Evolutionary conservation across 2,797 vertebrate genomes (phyloP), one percentile per base, ranked within the genome.

Genomic region (Macropodus opercularis): DNA sequence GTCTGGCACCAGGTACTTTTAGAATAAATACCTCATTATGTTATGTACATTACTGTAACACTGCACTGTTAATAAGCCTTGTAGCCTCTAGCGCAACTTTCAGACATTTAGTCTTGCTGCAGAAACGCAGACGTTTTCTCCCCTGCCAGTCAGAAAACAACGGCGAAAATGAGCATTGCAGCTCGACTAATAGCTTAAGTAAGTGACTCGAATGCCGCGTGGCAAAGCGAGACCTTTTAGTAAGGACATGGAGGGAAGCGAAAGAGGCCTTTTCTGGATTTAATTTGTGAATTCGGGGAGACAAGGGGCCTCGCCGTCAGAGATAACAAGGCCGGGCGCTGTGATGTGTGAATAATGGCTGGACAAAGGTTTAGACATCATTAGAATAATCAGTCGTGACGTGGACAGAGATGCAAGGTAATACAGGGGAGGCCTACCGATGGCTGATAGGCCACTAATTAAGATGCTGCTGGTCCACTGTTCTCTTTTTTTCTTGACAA

Each of bases 371-470:
- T 86, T 79, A 80, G 74, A 83, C 69, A 77, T 87, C 84, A 90
- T 90, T 88, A 83, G 73, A 87, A 79, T 80, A 87, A 89, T 86
- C 83, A 83, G 77, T 66, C 55, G 50, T 71, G 80, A 84, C 75
- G 62, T 71, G 63, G 59, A 68, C 29, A 13, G 54, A 84, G 63
- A 81, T 74, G 71, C 66, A 52, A 18, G 1, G 51, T 34, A 61
- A 62, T 69, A 57, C 62, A 72, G 41, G 32, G 56, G 47, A 69
- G 65, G 49, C 56, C 36, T 39, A 61, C 57, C 60, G 57, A 71
- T 51, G 55, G 31, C 54, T 76, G 54, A 70, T 73, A 49, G 54
- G 35, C 17, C 21, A 29, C 50, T 80, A 79, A 82, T 84, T 80
- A 74, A 72, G 61, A 74, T 62, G 35, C 53, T 65, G 59, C 53